phyloP scores from a whole-genome alignment of 2,797 vertebrate species.

The Peromyscus attwateri region DNA sequence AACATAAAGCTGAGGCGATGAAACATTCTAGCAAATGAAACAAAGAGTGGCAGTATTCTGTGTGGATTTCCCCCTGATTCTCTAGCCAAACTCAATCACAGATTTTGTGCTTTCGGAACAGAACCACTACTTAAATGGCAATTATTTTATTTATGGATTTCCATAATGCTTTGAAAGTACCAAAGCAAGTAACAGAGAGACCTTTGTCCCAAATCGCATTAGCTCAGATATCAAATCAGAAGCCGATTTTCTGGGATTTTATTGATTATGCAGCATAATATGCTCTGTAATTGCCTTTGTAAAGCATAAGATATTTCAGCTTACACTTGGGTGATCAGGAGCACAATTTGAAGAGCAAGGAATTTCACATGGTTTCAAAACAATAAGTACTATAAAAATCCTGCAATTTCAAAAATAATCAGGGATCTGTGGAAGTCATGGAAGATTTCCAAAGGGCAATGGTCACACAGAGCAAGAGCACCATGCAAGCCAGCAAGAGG shows the following conservation, averaged over 20 bases:
- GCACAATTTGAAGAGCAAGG: slow-evolving; percentile 63
- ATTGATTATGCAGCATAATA: slow-evolving; percentile 67
- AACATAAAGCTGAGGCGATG: slow-evolving; percentile 68
- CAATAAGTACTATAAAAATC: slow-evolving; percentile 38
- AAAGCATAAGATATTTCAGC: slow-evolving; percentile 64
- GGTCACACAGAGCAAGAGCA: not conserved
- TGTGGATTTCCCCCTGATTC: slow-evolving; percentile 65
- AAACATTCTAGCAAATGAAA: slow-evolving; percentile 74
- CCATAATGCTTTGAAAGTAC: slow-evolving; percentile 74
- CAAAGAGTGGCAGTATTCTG: slow-evolving; percentile 44
- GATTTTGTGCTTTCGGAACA: slow-evolving; percentile 59
- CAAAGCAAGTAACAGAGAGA: slow-evolving; percentile 76
- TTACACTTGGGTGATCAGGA: slow-evolving; percentile 48
- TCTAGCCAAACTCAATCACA: slow-evolving; percentile 70
- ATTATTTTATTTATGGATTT: slow-evolving; percentile 78
- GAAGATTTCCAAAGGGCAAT: not conserved
- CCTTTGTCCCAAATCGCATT: slow-evolving; percentile 68
- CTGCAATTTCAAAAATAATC: not conserved
- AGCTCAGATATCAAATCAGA: slow-evolving; percentile 50
- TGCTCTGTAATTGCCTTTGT: slow-evolving; percentile 73
- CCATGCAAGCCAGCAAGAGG: not conserved
- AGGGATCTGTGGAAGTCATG: not conserved
- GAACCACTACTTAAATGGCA: slow-evolving; percentile 74
- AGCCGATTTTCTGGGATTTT: slow-evolving; percentile 68
- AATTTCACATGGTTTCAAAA: slow-evolving; percentile 58